phyloP scores from a whole-genome alignment of 1,140 invertebrate genomes.

The Notospermus geniculatus region DNA sequence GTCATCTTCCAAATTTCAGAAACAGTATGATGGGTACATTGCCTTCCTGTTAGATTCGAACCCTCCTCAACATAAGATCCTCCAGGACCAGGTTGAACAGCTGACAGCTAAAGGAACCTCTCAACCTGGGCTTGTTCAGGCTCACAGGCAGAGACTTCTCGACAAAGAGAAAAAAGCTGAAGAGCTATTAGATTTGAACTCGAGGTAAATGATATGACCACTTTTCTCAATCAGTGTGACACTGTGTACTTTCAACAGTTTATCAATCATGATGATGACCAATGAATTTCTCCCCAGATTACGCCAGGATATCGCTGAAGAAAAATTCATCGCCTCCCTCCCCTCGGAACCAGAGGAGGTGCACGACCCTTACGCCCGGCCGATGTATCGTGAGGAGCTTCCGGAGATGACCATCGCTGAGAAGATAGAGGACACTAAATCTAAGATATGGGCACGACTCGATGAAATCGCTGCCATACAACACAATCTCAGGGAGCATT shows the following conservation, averaged over 20 bases:
- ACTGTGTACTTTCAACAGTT: too few relatives aligned
- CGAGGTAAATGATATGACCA: slow-evolving; percentile 43
- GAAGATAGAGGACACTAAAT: slow-evolving; percentile 45
- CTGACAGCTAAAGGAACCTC: slow-evolving; percentile 39
- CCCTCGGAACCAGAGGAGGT: slow-evolving; percentile 10
- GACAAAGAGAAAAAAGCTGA: slow-evolving; percentile 35
- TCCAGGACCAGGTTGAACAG: slow-evolving; percentile 45
- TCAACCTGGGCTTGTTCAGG: slow-evolving; percentile 19
- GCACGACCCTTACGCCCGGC: neutral
- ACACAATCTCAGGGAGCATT: slow-evolving; percentile 36
- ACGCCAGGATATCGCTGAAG: neutral
- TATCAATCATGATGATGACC: too few relatives aligned
- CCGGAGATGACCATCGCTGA: slow-evolving; percentile 27
- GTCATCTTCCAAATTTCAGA: too few relatives aligned
- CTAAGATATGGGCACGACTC: slow-evolving; percentile 46
- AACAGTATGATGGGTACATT: slow-evolving; percentile 52
- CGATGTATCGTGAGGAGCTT: slow-evolving; percentile 21
- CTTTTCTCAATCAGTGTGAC: too few relatives aligned
- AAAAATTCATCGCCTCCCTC: neutral
- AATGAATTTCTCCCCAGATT: too few relatives aligned
- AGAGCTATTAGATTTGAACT: slow-evolving; percentile 33
- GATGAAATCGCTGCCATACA: slow-evolving; percentile 41
- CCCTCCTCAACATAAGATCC: slow-evolving; percentile 38
- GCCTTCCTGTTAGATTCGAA: slow-evolving; percentile 43
- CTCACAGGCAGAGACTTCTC: neutral